A percentile compares a stretch with the other conserved stretches of the same genome.
These are phyloP conservation scores for Chloroclystis v-ata DNA, from an alignment of 2,888 invertebrate species.

Conservation along the genomic window DNA sequence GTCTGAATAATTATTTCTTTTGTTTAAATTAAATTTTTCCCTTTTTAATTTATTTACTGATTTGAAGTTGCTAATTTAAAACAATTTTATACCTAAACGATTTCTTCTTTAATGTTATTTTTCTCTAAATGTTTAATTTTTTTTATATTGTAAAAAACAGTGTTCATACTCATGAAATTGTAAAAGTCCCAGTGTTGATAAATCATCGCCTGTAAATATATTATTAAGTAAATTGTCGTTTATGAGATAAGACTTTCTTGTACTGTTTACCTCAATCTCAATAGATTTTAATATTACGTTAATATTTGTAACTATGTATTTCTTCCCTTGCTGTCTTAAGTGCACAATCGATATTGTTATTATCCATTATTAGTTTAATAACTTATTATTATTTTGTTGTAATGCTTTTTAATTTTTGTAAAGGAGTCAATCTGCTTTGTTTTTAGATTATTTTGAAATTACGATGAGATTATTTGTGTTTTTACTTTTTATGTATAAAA, in stretches of 20 bases:
- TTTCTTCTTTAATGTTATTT: no score
- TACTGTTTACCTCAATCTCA: slow-evolving; percentile 62
- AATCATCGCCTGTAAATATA: slow-evolving; percentile 1
- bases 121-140: slow-evolving; percentile 9
- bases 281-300: slow-evolving; percentile 23
- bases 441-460: slow-evolving; percentile 68
- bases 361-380: slow-evolving; percentile 22
- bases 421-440: slow-evolving; percentile 44
- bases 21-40: no score
- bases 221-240: slow-evolving; percentile 41
- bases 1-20: no score
- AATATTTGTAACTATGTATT: slow-evolving; percentile 35
- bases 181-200: slow-evolving; percentile 65
- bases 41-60: no score
- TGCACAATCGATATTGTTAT: slow-evolving; percentile 50
- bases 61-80: no score
- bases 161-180: slow-evolving; percentile 64
- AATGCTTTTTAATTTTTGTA: slow-evolving; percentile 28
- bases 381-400: slow-evolving; percentile 26
- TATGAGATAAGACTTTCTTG: slow-evolving; percentile 50
- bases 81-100: no score
- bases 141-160: background rate
- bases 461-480: slow-evolving; percentile 71
- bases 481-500: slow-evolving; percentile 64
- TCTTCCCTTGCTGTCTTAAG: slow-evolving; percentile 47